A percentile compares a stretch with the other conserved stretches of the same genome.
phyloP scores from a whole-genome alignment of 2,797 vertebrate species.

The Lutjanus campechanus region DNA sequence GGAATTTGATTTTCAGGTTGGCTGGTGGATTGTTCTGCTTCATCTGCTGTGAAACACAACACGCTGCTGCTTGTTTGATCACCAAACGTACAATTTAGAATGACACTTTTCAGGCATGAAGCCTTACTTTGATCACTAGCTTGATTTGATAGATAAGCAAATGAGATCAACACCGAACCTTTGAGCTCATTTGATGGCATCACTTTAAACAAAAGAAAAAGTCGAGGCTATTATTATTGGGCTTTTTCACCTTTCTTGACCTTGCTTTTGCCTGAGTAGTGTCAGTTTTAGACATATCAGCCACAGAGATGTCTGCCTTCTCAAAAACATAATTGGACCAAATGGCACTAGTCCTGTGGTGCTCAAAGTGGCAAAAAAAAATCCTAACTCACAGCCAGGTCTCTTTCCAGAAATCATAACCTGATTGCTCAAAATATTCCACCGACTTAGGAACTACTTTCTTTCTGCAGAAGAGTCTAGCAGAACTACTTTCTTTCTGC shows the following conservation, averaged over 20 bases:
- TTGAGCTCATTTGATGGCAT: constrained; percentile 24
- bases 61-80: constrained; percentile 35
- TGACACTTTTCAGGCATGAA: constrained; percentile 6
- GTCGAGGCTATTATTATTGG: background rate
- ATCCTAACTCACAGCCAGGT: too few species aligned
- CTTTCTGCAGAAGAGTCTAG: too few species aligned
- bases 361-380: too few species aligned
- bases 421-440: too few species aligned
- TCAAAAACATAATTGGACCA: too few species aligned
- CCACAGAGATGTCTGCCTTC: too few species aligned
- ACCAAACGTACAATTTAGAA: constrained; percentile 24
- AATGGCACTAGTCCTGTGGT: too few species aligned
- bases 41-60: constrained; percentile 30
- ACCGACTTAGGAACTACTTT: too few species aligned
- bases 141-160: constrained; percentile 10
- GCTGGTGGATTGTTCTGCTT: constrained; percentile 16
- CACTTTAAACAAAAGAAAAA: background rate
- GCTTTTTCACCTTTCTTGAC: background rate
- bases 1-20: constrained; percentile 36
- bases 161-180: constrained; percentile 24
- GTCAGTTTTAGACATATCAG: too few species aligned
- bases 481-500: too few species aligned
- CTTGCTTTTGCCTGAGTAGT: background rate
- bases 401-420: too few species aligned
- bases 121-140: constrained; percentile 22